phyloP scores from a whole-genome alignment of 2,888 invertebrate species.

The Timema cristinae region DNA sequence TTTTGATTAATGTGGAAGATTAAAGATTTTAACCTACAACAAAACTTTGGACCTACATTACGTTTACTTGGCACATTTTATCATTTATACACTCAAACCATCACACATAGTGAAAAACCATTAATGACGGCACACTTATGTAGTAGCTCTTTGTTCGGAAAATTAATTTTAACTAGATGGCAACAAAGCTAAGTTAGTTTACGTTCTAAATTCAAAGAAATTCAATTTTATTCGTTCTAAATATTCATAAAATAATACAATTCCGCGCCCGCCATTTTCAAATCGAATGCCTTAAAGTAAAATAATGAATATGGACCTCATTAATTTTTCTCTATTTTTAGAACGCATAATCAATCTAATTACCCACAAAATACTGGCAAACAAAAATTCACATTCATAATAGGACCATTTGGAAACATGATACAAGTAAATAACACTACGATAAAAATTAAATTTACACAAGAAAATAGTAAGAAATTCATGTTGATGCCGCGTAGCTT shows the following conservation, averaged over 20 bases:
- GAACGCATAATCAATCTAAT: slow-evolving; percentile 21
- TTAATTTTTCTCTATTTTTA: slow-evolving; percentile 31
- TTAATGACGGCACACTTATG: too few relatives aligned
- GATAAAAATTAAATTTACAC: slow-evolving; percentile 21
- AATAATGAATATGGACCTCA: slow-evolving; percentile 25
- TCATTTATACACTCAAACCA: too few relatives aligned
- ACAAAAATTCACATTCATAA: slow-evolving; percentile 15
- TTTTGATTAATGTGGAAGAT: slow-evolving; percentile 27
- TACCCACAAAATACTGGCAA: slow-evolving; percentile 13
- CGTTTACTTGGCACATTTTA: too few relatives aligned
- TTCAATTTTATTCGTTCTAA: slow-evolving; percentile 16
- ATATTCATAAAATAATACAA: slow-evolving; percentile 26
- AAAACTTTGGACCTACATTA: too few relatives aligned
- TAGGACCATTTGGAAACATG: background rate
- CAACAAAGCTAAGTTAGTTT: too few relatives aligned
- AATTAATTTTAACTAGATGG: too few relatives aligned
- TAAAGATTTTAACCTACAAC: too few relatives aligned
- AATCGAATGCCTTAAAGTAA: slow-evolving; percentile 26
- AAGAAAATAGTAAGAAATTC: slow-evolving; percentile 8
- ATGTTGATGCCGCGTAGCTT: slow-evolving; percentile 5
- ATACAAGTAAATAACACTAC: background rate
- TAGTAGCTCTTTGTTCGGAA: too few relatives aligned
- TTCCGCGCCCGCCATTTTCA: slow-evolving; percentile 36
- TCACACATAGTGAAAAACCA: too few relatives aligned
- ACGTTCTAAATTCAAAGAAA: background rate